phyloP scores from a whole-genome alignment of 92 coral and sea anemone genomes.

The Zoanthus gigantus region DNA sequence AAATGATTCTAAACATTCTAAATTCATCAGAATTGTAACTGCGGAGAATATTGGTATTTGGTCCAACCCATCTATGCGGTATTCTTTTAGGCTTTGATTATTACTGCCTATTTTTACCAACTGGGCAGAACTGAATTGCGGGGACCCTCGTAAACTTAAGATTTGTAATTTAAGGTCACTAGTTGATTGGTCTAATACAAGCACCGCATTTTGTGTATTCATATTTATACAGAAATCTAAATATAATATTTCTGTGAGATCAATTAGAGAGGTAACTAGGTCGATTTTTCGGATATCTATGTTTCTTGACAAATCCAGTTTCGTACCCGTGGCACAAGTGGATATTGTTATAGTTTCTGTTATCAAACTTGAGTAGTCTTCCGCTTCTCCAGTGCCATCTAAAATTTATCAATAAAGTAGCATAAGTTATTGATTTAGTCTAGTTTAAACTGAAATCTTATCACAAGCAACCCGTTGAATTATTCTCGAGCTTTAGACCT shows the following conservation, averaged over 20 bases:
- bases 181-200: slow-evolving; percentile 30
- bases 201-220: slow-evolving; percentile 29
- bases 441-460: slow-evolving; percentile 10
- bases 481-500: slow-evolving; percentile 6
- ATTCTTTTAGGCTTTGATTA: slow-evolving; percentile 34
- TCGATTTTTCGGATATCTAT: slow-evolving; percentile 31
- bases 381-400: slow-evolving; percentile 25
- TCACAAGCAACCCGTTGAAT: slow-evolving; percentile 22
- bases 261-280: slow-evolving; percentile 30
- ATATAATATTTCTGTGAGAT: slow-evolving; percentile 23
- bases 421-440: slow-evolving; percentile 21
- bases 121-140: slow-evolving; percentile 39
- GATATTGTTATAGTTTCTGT: neutral
- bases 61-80: slow-evolving; percentile 32
- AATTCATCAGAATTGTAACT: slow-evolving; percentile 39
- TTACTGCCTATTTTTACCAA: slow-evolving; percentile 39
- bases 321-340: slow-evolving; percentile 35
- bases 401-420: slow-evolving; percentile 16
- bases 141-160: slow-evolving; percentile 42
- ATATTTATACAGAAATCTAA: slow-evolving; percentile 26
- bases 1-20: slow-evolving; percentile 50
- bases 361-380: neutral
- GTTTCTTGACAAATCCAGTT: slow-evolving; percentile 36
- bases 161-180: slow-evolving; percentile 28
- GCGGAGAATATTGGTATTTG: slow-evolving; percentile 43